phyloP scores from a whole-genome alignment of 2,113 vertebrate species.

The Abramis brama region DNA sequence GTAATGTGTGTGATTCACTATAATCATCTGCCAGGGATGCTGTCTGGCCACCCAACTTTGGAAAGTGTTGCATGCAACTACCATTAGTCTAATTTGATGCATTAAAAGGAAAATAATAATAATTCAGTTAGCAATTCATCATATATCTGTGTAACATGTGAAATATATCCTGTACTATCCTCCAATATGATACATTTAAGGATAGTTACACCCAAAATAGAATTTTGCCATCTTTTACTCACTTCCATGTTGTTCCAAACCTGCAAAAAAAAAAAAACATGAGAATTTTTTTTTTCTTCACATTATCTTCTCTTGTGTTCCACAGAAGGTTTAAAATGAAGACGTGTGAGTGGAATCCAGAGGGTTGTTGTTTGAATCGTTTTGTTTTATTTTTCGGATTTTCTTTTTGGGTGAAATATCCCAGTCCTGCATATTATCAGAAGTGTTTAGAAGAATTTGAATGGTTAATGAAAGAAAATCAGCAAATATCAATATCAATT shows the following conservation, averaged over 20 bases:
- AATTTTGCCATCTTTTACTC: background rate
- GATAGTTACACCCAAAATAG: background rate
- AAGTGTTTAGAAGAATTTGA: background rate
- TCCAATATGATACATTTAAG: background rate
- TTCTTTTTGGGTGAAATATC: background rate
- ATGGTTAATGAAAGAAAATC: background rate
- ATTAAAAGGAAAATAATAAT: background rate
- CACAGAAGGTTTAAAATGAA: background rate
- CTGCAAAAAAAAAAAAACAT: background rate
- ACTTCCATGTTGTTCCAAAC: background rate
- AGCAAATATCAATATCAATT: background rate
- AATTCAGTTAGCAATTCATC: background rate
- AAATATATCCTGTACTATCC: background rate
- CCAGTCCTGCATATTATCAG: background rate
- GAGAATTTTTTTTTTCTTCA: background rate
- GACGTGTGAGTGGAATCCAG: background rate
- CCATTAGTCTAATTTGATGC: background rate
- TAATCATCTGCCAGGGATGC: background rate
- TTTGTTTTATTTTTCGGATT: too few species aligned
- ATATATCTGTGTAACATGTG: background rate
- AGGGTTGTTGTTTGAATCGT: too few species aligned
- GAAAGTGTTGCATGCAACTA: constrained; percentile 23
- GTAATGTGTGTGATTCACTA: constrained; percentile 16
- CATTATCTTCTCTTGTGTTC: background rate
- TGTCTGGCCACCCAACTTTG: constrained; percentile 35